phyloP scores from a whole-genome alignment of 2,888 invertebrate species.

The Aelia acuminata region DNA sequence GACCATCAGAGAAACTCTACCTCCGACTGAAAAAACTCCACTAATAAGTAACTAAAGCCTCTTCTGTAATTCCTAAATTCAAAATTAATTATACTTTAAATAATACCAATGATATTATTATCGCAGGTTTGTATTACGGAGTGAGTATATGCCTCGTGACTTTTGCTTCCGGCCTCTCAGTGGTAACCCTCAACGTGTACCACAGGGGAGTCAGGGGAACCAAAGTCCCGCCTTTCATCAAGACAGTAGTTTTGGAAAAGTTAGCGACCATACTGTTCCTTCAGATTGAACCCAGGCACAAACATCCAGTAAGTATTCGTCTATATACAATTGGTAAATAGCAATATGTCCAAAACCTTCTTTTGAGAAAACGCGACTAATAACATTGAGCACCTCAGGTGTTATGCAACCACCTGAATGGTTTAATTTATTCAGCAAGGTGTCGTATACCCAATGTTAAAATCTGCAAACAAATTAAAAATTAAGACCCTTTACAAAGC shows the following conservation, averaged over 20 bases:
- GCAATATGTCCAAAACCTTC: too few relatives aligned
- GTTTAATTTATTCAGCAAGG: too few relatives aligned
- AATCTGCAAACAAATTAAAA: too few relatives aligned
- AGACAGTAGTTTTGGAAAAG: conserved; percentile 81
- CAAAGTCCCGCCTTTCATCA: conserved; percentile 80
- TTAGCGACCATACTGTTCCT: conserved; percentile 82
- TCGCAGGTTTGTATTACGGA: conserved; percentile 83
- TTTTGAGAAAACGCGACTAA: too few relatives aligned
- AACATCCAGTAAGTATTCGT: conserved; percentile 67
- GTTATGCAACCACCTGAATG: too few relatives aligned
- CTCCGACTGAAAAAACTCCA: conserved; percentile 89
- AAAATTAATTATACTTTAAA: not conserved
- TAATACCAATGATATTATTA: not conserved
- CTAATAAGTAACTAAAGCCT: conserved; percentile 79
- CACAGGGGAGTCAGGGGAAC: conserved; percentile 87
- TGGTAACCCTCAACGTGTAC: conserved; percentile 88
- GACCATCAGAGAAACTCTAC: conserved; percentile 88
- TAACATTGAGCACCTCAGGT: too few relatives aligned
- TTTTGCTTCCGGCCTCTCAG: conserved; percentile 85
- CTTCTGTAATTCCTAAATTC: not conserved
- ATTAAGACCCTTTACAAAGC: too few relatives aligned
- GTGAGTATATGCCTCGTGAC: conserved; percentile 87
- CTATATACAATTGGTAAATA: too few relatives aligned
- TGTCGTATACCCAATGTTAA: too few relatives aligned
- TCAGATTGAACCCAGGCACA: conserved; percentile 74